Base-by-base conservation (phyloP, 2,113 vertebrate species). In the Lipophrys pholis region DNA sequence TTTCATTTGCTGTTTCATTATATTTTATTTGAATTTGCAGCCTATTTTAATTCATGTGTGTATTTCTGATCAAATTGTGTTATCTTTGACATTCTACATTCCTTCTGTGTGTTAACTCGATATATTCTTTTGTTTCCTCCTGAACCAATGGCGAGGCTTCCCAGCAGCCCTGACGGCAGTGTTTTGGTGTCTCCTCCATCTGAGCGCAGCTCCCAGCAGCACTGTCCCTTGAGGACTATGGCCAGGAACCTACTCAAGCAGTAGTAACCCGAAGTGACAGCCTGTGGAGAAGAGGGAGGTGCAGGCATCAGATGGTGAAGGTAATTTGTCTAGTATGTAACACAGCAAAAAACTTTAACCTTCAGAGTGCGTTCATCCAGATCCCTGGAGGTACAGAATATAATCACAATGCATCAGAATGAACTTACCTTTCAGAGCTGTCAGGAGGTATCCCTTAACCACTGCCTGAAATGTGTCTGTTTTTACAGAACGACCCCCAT, bases 241-340 rank as follows among this genome's bases (percentile, higher is more conserved):
- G 51, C 65, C 71, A 58, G 59, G 38, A 61, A 11, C 40, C 64
- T 69, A 69, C 40, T 2, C 11, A 54, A 35, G 80, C 76, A 42
- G 56, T 67, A 73, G 40, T 90, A 83, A 90, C 54, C 6, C 0
- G 55, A 40, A 76, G 74, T 76, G 88, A 88, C 88, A 87, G 74
- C 55, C 42, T 56, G 17, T 70, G 39, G 72, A 58, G 74, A 49
- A 64, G 38, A 66, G 43, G 40, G 73, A 59, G 75, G 41, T 69
- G 39, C 50, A 71, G 46, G 21, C 74, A 60, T 87, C 52, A 67
- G 64, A 69, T 72, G 54, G 65, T 59, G 50, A 87, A 85, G 85
- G 87, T 87, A 84, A 84, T 73, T 54, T 50, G 30, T 79, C 55
- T 51, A 40, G 41, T 58, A 42, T 61, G 45, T 55, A 72, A 65